phyloP scores from a whole-genome alignment of 2,113 vertebrate genomes.

The Canis aureus region DNA sequence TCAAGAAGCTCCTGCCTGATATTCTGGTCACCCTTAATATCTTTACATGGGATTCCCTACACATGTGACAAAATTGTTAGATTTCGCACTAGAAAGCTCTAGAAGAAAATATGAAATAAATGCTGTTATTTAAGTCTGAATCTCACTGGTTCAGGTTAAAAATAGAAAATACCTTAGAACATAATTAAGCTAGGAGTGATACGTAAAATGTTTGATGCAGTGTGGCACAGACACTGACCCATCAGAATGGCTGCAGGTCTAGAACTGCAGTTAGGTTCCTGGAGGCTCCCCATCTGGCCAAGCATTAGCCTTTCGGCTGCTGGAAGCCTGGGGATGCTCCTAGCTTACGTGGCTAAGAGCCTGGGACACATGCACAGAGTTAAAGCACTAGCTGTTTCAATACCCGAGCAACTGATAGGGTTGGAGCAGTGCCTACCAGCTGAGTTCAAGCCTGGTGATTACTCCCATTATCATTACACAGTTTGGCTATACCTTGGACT shows the following conservation, averaged over 20 bases:
- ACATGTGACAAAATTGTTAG: background rate
- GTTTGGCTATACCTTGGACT: background rate
- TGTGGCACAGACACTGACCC: background rate
- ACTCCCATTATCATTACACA: background rate
- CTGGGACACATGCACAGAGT: background rate
- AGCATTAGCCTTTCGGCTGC: background rate
- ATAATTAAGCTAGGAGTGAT: background rate
- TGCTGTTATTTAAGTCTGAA: background rate
- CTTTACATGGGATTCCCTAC: background rate
- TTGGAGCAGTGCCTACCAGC: background rate
- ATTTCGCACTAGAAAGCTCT: background rate
- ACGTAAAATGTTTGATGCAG: background rate
- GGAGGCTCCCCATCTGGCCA: background rate
- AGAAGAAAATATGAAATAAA: constrained; percentile 44
- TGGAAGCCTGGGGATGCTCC: background rate
- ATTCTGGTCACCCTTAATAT: background rate
- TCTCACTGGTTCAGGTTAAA: background rate
- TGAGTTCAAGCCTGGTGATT: background rate
- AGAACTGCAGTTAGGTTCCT: background rate
- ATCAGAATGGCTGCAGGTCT: background rate
- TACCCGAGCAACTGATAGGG: background rate
- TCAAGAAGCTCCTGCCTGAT: background rate
- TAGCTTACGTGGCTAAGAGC: background rate
- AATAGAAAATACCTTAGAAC: background rate
- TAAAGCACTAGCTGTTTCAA: background rate